Base-by-base conservation (phyloP, 2,888 invertebrate species). In the Proisotoma minuta region DNA sequence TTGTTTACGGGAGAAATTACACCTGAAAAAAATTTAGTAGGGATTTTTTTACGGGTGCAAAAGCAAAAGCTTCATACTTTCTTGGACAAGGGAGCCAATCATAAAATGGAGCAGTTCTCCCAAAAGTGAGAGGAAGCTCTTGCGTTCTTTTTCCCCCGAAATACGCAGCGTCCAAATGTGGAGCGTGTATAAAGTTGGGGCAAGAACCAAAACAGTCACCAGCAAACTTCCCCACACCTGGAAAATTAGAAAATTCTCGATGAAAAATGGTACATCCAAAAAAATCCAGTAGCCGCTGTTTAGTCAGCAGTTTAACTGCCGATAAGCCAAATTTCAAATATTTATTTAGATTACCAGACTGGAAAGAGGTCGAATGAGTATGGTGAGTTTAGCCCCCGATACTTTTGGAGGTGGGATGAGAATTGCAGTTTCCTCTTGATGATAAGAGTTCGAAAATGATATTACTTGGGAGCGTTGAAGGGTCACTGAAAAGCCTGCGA, bases 71-170 rank as follows among this genome's bases (percentile, higher is more conserved):
- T 22, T 27, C 40, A 54, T 47, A 69, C 71, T 63, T 67, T 72
- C 71, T 64, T 73, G 73, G 8, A 73, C 67, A 28, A 73, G 59
- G 20, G 73, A 71, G 28, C 72, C 73, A 18, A 70, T 48, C 34
- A 72, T 64, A 58, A 73, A 73, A 53, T 70, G 70, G 28, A 67
- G 53, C n/a, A 72, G 49, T 29, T 70, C 65, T 34, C 57, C 48
- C 4, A 62, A 51, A 34, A 69, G 43, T 49, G 43, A 4, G 0
- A 50, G 4, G 5, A 29, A 51, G 28, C 50, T 29, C n/a, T 50
- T 48, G 15, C 50, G 49, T 22, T 59, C 51, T 28, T 20, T 34
- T 12, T 57, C 59, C 43, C 18, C 20, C n/a, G 40, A 52, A n/a
- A 71, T 58, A 3, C 56, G 57, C 8, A 69, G 48, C 29, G 67